Evolutionary conservation across 2,113 vertebrate species (phyloP), one percentile per base, ranked within the genome.

Genomic region (Crotalus horridus): DNA sequence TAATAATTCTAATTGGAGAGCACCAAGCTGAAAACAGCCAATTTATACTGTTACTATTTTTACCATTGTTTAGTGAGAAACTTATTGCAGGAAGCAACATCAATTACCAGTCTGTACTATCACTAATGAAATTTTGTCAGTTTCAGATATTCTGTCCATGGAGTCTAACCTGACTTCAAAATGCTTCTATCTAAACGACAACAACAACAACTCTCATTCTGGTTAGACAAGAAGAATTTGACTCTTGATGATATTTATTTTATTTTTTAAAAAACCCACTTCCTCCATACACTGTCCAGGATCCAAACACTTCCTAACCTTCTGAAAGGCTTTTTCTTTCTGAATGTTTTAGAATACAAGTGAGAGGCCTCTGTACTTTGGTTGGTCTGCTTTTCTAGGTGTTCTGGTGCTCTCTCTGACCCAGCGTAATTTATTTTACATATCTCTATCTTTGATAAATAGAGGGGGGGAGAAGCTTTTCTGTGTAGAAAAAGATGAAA

Each of bases 401-500:
- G 74, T 9, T 81, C 33, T 81, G 69, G 17, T 81, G 7, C 69
- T 81, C 6, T 17, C 69, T 81, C 69, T 81, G 74, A 54, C 29
- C 13, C 86, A 87, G 51, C 8, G 20, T 15, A 88, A 74, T 58
- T 85, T 43, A 58, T 24, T 56, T 26, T 29, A 43, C 17, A 48
- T 15, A 61, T 29, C 43, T 91, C 17, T 43, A 51, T 33, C 11
- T 51, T 12, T 17, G 55, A 46, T 58, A 39, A 6, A 21, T 20
- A 56, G 39, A n/a, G 5, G 29, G 26, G 29, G 33, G 87, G 33
- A 43, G 17, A 17, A 17, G 15, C 26, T 23, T 53, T 17, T 93
- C 90, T 95, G 59, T 88, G 56, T 91, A 1, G 0, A 33, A 93
- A 93, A 95, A 93, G 74, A 6, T 2, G 5, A 88, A 88, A 92